Conservation (phyloP, 53 echinoderm and acorn worm species). For the Glandiceps talaboti region DNA sequence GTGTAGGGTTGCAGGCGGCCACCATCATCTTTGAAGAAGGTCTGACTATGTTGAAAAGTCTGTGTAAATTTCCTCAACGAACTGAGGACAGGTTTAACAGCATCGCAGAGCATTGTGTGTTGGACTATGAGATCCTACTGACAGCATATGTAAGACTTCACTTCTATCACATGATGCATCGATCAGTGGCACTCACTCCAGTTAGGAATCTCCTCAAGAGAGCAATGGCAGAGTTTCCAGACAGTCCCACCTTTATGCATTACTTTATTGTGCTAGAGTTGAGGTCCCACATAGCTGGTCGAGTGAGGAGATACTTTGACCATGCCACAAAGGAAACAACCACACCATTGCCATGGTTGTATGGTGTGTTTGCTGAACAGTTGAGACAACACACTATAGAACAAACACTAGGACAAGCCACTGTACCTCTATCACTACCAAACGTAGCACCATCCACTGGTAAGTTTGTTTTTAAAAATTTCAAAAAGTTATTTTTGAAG, state of each 20-base stretch:
- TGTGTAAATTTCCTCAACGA: constrained; percentile 2
- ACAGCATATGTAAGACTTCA: constrained; percentile 41
- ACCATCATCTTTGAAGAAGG: constrained; percentile 60
- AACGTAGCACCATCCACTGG: no score
- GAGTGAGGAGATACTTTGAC: constrained; percentile 77
- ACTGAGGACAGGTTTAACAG: neutral
- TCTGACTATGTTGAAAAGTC: constrained; percentile 29
- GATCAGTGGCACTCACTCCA: constrained; percentile 41
- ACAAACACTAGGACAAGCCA: no score
- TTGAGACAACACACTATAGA: constrained; percentile 28
- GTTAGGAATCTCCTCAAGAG: constrained; percentile 61
- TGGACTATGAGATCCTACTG: constrained; percentile 55
- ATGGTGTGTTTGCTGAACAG: constrained; percentile 63
- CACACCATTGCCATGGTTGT: constrained; percentile 54
- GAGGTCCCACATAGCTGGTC: constrained; percentile 64
- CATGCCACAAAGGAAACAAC: constrained; percentile 23
- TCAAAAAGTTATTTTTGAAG: no score
- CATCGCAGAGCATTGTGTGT: constrained; percentile 11
- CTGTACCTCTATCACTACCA: no score
- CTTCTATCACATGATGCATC: constrained; percentile 36
- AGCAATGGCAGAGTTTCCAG: constrained; percentile 42
- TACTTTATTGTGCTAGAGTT: constrained; percentile 53
- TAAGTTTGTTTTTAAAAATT: no score
- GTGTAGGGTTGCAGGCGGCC: constrained; percentile 71
- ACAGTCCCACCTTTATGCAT: constrained; percentile 46